Evolutionary conservation across 2,888 invertebrate genomes (phyloP).

Genomic region (Phasia obesa): DNA sequence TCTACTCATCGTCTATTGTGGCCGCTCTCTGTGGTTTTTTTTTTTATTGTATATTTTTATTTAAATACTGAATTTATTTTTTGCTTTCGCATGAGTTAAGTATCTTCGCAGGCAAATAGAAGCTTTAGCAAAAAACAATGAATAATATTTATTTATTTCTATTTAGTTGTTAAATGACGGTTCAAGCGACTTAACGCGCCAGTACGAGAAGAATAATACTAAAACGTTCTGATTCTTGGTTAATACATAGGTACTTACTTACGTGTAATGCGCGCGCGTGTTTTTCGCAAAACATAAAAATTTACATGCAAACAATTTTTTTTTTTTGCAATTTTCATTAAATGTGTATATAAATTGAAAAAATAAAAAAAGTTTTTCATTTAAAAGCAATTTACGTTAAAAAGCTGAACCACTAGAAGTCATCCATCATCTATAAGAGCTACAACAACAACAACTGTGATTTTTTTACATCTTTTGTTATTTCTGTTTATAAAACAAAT

Average conservation of each 20-base stretch:
- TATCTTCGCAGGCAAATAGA: slow-evolving; percentile 38
- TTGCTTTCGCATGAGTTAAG: slow-evolving; percentile 54
- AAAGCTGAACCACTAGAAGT: slow-evolving; percentile 2
- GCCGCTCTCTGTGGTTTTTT: slow-evolving; percentile 28
- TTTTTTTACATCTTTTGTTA: slow-evolving; percentile 8
- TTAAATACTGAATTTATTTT: slow-evolving; percentile 55
- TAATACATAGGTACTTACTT: not conserved
- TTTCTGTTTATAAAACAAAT: slow-evolving; percentile 31
- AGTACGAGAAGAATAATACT: slow-evolving; percentile 34
- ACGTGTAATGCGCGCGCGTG: slow-evolving; percentile 51
- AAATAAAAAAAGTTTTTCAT: not conserved
- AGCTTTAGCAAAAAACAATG: slow-evolving; percentile 38
- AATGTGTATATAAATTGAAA: no score
- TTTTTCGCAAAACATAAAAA: not conserved
- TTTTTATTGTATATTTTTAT: slow-evolving; percentile 48
- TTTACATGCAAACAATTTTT: no score
- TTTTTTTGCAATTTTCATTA: no score
- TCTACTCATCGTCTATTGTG: slow-evolving; percentile 16
- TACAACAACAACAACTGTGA: slow-evolving; percentile 42
- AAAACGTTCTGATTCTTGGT: slow-evolving; percentile 1
- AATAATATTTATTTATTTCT: slow-evolving; percentile 58
- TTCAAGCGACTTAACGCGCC: slow-evolving; percentile 75
- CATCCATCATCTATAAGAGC: slow-evolving; percentile 17
- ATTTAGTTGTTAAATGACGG: slow-evolving; percentile 80
- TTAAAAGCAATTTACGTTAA: not conserved